phyloP scores from a whole-genome alignment of 1,140 invertebrate genomes.

The Drosophila pseudoananassae region DNA sequence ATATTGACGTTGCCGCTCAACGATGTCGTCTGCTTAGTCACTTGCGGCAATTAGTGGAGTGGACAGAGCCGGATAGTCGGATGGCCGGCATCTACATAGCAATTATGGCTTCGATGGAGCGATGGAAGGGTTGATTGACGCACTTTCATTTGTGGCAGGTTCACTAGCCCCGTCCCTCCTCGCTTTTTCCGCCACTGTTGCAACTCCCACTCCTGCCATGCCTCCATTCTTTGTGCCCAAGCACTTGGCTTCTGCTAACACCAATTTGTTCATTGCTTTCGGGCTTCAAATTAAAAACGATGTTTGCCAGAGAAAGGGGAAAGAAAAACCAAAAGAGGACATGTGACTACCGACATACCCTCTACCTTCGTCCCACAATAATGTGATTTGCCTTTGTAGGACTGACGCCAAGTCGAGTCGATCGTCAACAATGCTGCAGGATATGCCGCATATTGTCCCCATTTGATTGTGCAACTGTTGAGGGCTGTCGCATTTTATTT shows the following conservation, averaged over 20 bases:
- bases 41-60: constrained; percentile 66
- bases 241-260: constrained; percentile 81
- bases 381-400: too few species aligned
- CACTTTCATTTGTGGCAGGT: constrained; percentile 56
- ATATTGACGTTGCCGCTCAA: constrained; percentile 77
- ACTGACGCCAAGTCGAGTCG: too few species aligned
- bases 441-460: constrained; percentile 59
- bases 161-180: constrained; percentile 1
- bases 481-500: constrained; percentile 80
- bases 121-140: constrained; percentile 67
- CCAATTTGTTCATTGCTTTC: constrained; percentile 78
- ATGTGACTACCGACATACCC: constrained; percentile 8
- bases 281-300: constrained; percentile 75
- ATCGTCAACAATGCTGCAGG: background rate
- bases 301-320: constrained; percentile 45
- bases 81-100: constrained; percentile 62
- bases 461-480: constrained; percentile 78
- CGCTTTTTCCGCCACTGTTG: constrained; percentile 2
- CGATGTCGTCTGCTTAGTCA: constrained; percentile 76
- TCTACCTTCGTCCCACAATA: background rate
- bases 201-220: background rate
- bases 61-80: constrained; percentile 19
- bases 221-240: constrained; percentile 47
- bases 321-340: constrained; percentile 17
- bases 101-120: constrained; percentile 66